Base-by-base conservation (phyloP, 2,888 invertebrate genomes). In the Lacanobia oleracea region DNA sequence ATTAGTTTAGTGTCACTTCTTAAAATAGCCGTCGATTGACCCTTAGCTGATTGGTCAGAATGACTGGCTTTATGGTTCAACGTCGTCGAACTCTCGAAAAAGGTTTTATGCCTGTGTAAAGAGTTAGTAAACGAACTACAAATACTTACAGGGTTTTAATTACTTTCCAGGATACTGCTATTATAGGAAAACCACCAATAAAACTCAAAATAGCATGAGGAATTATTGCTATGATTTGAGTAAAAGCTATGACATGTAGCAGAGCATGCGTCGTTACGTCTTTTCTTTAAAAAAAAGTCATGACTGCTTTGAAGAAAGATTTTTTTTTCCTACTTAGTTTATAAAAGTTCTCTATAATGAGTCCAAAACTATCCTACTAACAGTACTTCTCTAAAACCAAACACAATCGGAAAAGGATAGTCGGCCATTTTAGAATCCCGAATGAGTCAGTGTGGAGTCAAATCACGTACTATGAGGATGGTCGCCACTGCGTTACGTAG, bases 401-500 rank as follows among this genome's bases (percentile, higher is more conserved):
- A 85, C 77, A 79, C 75, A 79, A 75, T 83, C 21, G 62, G 43
- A 64, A 77, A 80, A 73, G 67, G 79, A 71, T 72, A 76, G 64
- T 72, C 78, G 87, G 92, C 94, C 93, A 93, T 94, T 86, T 93
- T 94, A 86, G 86, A 92, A 91, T 93, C 89, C 87, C 83, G 91
- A 74, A 94, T 94, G 93, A 93, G 89, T 92, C 92, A 91, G 89
- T 94, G 91, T 88, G 86, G 87, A 93, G 92, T 93, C 93, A 81
- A 85, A 90, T 90, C 94, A 94, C 95, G 95, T 93, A 90, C 82
- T 72, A 9, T 45, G 53, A 67, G 80, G 79, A 88, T 89, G 88
- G 88, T 82, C 71, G 89, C 89, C 81, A 84, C 89, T 68, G 87
- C 67, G 82, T 86, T 90, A 88, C 87, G 86, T 90, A 88, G 86